Evolutionary conservation across 2,888 invertebrate genomes (phyloP).

Genomic region (Anoplius nigerrimus): DNA sequence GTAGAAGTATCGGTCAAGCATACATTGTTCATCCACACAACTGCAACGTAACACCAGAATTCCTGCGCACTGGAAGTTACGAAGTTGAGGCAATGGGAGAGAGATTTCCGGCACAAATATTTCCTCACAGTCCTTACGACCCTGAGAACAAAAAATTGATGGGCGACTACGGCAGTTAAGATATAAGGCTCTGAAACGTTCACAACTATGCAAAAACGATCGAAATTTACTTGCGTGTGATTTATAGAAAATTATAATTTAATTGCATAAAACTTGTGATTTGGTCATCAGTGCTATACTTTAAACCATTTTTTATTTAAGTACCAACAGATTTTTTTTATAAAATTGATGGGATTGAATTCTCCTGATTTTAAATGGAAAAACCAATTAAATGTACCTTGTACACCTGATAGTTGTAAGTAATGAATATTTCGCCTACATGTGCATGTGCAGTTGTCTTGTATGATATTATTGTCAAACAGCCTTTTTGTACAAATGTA

Average conservation of each 20-base stretch:
- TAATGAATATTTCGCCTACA: not conserved
- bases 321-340: no score
- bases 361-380: not conserved
- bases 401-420: not conserved
- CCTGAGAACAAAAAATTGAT: constrained; percentile 84
- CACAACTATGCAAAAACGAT: no score
- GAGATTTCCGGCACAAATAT: constrained; percentile 82
- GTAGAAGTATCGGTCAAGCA: constrained; percentile 80
- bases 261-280: no score
- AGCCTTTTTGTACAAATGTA: not conserved
- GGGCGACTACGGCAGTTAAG: constrained; percentile 72
- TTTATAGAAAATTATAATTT: no score
- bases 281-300: no score
- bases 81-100: constrained; percentile 89
- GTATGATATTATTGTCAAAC: not conserved
- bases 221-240: no score
- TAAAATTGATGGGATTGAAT: no score
- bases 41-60: constrained; percentile 80
- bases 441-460: not conserved
- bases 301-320: no score
- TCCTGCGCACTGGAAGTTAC: constrained; percentile 83
- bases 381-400: constrained; percentile 6
- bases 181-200: no score
- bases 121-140: constrained; percentile 88
- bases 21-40: constrained; percentile 79